Evolutionary conservation across 2,888 invertebrate genomes (phyloP).

Genomic region (Metacarcinus magister): DNA sequence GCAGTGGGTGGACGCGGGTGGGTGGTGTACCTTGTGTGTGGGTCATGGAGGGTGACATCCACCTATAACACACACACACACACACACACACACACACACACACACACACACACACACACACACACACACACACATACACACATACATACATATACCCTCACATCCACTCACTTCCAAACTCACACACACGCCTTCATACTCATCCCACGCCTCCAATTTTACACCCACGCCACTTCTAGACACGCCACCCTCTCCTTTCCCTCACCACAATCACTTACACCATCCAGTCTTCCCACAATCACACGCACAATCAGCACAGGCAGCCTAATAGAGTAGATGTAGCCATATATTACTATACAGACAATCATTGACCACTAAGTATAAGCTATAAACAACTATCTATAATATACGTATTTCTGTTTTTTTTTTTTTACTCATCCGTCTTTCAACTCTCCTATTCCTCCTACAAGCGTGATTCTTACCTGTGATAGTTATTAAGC

Average conservation of each 20-base stretch:
- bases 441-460: background rate
- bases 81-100: no score
- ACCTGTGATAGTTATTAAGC: background rate
- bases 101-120: no score
- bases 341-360: background rate
- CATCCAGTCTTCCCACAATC: background rate
- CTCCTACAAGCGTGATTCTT: background rate
- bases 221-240: background rate
- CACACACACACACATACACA: no score
- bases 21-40: background rate
- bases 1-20: background rate
- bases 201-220: background rate
- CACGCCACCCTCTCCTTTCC: background rate
- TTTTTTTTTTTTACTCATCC: background rate
- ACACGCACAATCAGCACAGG: background rate
- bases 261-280: conserved; percentile 6
- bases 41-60: background rate
- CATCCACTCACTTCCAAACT: background rate
- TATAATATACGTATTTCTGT: background rate
- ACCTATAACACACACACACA: background rate
- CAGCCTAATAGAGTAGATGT: background rate
- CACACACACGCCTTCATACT: background rate
- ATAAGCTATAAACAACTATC: background rate
- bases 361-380: background rate
- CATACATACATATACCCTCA: background rate